These are phyloP conservation scores for Nasonovia ribisnigri DNA, from an alignment of 2,888 invertebrate species.

Conservation along the genomic window DNA sequence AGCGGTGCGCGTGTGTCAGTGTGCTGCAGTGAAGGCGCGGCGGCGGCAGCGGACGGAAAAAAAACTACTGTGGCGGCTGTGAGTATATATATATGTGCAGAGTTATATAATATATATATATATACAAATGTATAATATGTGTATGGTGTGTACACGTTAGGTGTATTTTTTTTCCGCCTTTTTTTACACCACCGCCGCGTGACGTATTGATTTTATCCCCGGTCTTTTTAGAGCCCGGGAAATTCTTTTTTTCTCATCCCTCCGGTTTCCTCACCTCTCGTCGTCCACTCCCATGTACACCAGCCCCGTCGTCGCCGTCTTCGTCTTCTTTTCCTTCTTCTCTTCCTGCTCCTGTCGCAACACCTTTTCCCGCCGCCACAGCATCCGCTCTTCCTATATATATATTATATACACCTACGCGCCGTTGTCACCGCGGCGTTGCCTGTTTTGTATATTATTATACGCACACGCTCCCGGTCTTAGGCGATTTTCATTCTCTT, in stretches of 20 bases:
- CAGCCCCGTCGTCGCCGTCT: background rate
- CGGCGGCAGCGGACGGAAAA: background rate
- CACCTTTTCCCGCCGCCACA: conserved; percentile 33
- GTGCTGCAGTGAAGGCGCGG: background rate
- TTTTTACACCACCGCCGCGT: conserved; percentile 52
- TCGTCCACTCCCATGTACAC: background rate
- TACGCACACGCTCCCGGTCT: background rate
- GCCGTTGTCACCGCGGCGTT: conserved; percentile 45
- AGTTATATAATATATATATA: background rate
- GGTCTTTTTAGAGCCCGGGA: conserved; percentile 68
- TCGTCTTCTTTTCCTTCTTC: background rate
- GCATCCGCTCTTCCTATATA: background rate
- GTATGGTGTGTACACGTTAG: conserved; percentile 25
- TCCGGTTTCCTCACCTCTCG: background rate
- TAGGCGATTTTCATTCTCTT: background rate
- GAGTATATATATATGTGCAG: background rate
- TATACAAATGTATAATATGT: background rate
- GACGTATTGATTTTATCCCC: conserved; percentile 63
- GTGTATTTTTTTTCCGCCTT: conserved; percentile 46
- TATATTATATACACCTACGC: background rate
- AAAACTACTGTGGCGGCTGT: background rate
- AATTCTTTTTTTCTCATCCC: conserved; percentile 66
- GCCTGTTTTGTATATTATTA: conserved; percentile 61
- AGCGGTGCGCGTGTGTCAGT: background rate
- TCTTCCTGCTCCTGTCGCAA: conserved; percentile 30